Evolutionary conservation across 2,113 vertebrate genomes (phyloP), one percentile per base, ranked within the genome.

Genomic region (Caranx ignobilis): DNA sequence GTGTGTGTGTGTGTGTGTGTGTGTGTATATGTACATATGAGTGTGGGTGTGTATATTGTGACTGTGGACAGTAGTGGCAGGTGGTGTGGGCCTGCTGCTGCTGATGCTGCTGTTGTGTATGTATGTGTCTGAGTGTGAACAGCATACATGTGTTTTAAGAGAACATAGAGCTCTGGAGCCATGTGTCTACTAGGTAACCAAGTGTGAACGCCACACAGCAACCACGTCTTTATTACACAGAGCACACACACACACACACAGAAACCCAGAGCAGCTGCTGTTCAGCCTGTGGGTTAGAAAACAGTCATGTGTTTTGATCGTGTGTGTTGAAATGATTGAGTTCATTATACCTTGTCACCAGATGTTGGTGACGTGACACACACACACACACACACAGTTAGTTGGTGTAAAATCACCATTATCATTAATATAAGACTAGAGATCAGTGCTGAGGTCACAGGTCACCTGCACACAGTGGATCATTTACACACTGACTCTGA

Each of bases 21-120:
- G 4, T 35, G 21, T 48, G 18, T 48, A 11, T 43, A 43, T 45
- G 43, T 45, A 45, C 43, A 13, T 45, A 12, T 34, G 77, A 31
- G 78, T 47, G 69, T 62, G 59, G 34, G 34, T 11, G 59, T 62
- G 60, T 62, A n/a, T 62, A 48, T 43, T 68, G 56, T 63, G 11
- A n/a, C 11, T 43, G 50, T 77, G 64, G 65, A 69, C 50, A 65
- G 63, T 69, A 80, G 60, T 71, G 70, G 63, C 68, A 72, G 41
- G 63, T 63, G 68, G 48, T 19, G 37, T 71, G 71, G 68, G 68
- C 71, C 35, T 5, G 41, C 1, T 55, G 69, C 10, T 21, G 12
- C 61, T 52, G 1, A 15, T 71, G n/a, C 26, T 13, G 43, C 67
- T 41, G 57, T 35, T 47, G 45, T 47, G 15, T 47, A 15, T 47